Conservation (phyloP, 1,140 invertebrate genomes). For the Thaumetopoea pityocampa region DNA sequence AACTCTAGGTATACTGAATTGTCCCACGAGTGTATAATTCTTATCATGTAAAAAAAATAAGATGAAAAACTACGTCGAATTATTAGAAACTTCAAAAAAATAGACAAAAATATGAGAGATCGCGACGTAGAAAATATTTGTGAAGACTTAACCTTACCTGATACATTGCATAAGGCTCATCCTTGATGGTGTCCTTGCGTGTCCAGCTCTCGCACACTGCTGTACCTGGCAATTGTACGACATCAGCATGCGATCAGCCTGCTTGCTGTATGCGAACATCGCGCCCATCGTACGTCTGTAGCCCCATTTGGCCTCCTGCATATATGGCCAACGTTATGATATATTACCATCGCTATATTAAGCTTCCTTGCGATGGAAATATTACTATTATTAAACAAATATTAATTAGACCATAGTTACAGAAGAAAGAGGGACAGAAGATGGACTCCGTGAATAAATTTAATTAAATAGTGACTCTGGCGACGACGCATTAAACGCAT, state of each 20-base stretch:
- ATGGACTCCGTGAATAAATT: no score
- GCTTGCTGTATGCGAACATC: constrained; percentile 71
- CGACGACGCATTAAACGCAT: no score
- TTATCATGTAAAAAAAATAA: no score
- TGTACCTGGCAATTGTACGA: constrained; percentile 73
- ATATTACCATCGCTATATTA: constrained; percentile 32
- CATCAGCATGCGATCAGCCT: constrained; percentile 71
- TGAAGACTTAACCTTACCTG: constrained; percentile 39
- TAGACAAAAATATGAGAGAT: background rate
- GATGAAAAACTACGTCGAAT: no score
- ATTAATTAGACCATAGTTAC: no score
- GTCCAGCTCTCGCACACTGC: constrained; percentile 59
- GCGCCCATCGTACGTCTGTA: constrained; percentile 72
- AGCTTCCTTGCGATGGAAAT: constrained; percentile 16
- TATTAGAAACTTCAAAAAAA: no score
- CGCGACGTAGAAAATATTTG: background rate
- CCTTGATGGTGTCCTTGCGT: constrained; percentile 47
- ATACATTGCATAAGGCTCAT: constrained; percentile 71
- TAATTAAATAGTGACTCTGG: no score
- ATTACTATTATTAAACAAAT: no score
- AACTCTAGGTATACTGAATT: no score
- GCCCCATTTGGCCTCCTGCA: constrained; percentile 72
- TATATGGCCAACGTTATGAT: constrained; percentile 42
- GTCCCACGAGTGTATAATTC: no score
- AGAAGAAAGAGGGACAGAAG: no score